Conservation (phyloP, 2,797 vertebrate species). For the Manis crassicaudata region DNA sequence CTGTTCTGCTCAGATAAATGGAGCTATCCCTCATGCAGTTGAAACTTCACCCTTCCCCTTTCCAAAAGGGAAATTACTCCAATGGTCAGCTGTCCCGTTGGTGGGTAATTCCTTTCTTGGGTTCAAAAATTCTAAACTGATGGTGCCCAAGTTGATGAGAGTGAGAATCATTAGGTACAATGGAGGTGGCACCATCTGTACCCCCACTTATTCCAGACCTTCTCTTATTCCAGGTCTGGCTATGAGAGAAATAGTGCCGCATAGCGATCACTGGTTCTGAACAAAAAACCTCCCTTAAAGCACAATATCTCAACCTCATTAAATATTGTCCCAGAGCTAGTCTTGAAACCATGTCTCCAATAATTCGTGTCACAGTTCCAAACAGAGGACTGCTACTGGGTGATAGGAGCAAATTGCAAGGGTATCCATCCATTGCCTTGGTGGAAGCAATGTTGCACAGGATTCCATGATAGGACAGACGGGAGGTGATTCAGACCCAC, state of each 20-base stretch:
- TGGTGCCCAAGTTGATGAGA: neutral
- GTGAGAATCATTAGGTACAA: neutral
- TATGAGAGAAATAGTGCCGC: neutral
- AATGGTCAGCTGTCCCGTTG: neutral
- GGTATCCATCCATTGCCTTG: neutral
- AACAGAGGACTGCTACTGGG: neutral
- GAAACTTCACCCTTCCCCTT: neutral
- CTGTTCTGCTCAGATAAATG: neutral
- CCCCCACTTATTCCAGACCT: neutral
- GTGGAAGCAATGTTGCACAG: neutral
- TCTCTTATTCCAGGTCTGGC: too few relatives aligned
- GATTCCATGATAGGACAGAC: too few relatives aligned
- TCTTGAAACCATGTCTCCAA: neutral
- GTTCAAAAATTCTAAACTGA: too few relatives aligned
- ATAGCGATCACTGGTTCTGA: neutral
- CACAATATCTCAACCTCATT: neutral
- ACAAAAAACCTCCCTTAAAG: neutral
- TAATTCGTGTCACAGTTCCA: neutral
- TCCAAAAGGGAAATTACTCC: neutral
- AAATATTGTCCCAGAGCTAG: neutral
- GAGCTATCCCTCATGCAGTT: too few relatives aligned
- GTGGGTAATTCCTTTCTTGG: neutral
- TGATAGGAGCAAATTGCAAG: too few relatives aligned
- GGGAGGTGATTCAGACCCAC: neutral
- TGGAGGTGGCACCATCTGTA: neutral